Evolutionary conservation across 2,888 invertebrate species (phyloP).

Genomic region (Xanthorhoe designata): DNA sequence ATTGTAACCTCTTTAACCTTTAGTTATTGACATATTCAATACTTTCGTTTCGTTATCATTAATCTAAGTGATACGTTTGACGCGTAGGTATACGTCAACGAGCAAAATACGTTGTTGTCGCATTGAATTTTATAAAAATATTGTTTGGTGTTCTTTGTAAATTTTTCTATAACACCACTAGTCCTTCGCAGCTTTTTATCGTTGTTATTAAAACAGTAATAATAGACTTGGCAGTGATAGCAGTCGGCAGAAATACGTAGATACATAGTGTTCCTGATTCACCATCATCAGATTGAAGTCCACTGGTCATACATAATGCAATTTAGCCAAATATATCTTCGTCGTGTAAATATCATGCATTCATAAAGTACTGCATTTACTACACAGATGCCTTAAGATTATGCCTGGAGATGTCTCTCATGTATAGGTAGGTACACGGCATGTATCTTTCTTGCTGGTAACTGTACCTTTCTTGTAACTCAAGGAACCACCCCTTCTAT

Average conservation of each 20-base stretch:
- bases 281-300: slow-evolving; percentile 12
- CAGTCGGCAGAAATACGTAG: slow-evolving; percentile 10
- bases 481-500: too few relatives aligned
- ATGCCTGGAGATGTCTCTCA: not conserved
- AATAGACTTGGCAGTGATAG: slow-evolving; percentile 22
- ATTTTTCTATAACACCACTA: not conserved
- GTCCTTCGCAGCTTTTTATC: not conserved
- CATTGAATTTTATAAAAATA: not conserved
- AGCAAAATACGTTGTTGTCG: not conserved
- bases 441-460: too few relatives aligned
- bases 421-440: too few relatives aligned
- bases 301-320: slow-evolving; percentile 1
- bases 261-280: slow-evolving; percentile 4
- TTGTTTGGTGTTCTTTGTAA: not conserved
- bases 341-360: not conserved
- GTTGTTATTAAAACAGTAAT: slow-evolving; percentile 9
- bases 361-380: not conserved
- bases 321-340: not conserved
- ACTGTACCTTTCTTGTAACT: too few relatives aligned
- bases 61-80: not conserved
- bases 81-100: not conserved
- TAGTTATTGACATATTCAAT: not conserved
- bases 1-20: not conserved
- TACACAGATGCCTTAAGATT: not conserved
- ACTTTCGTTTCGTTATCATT: slow-evolving; percentile 1